A percentile compares a stretch with the other conserved stretches of the same genome.
Evolutionary conservation across 2,113 vertebrate species (phyloP).

Genomic region (Alligator mississippiensis): DNA sequence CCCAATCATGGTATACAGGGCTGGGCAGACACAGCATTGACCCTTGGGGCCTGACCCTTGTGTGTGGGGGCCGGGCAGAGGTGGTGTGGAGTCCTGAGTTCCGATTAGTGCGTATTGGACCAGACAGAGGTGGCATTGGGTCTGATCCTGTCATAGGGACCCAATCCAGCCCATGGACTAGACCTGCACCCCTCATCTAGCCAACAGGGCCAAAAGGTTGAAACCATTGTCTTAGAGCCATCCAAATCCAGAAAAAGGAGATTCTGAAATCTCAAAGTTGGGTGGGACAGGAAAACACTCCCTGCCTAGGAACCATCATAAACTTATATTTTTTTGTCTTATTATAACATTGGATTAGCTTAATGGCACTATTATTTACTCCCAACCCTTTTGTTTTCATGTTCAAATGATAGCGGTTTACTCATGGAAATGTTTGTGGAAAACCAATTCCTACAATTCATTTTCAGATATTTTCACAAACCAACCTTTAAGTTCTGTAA

Average conservation of each 20-base stretch:
- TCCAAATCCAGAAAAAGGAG: not conserved
- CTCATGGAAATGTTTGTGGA: not conserved
- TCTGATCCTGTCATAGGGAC: too few relatives aligned
- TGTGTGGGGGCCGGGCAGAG: too few relatives aligned
- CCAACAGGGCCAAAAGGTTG: too few relatives aligned
- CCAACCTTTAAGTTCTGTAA: slow-evolving; percentile 27
- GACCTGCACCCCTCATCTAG: too few relatives aligned
- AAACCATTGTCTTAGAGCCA: not conserved
- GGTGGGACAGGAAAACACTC: not conserved
- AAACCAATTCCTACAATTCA: slow-evolving; percentile 46
- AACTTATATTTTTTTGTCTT: not conserved
- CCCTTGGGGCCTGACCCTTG: too few relatives aligned
- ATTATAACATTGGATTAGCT: not conserved
- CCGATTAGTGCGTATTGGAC: too few relatives aligned
- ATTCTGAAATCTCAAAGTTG: not conserved
- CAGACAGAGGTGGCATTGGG: too few relatives aligned
- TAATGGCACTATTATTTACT: slow-evolving; percentile 23
- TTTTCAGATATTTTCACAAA: slow-evolving; percentile 44
- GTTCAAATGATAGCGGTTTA: slow-evolving; percentile 35
- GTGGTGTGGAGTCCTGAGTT: too few relatives aligned
- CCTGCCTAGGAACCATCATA: not conserved
- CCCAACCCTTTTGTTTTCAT: slow-evolving; percentile 8
- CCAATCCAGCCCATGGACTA: too few relatives aligned
- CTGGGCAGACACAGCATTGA: too few relatives aligned
- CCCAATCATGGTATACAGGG: too few relatives aligned